Conservation (phyloP, 2,888 invertebrate genomes). For the Resseliella maxima region DNA sequence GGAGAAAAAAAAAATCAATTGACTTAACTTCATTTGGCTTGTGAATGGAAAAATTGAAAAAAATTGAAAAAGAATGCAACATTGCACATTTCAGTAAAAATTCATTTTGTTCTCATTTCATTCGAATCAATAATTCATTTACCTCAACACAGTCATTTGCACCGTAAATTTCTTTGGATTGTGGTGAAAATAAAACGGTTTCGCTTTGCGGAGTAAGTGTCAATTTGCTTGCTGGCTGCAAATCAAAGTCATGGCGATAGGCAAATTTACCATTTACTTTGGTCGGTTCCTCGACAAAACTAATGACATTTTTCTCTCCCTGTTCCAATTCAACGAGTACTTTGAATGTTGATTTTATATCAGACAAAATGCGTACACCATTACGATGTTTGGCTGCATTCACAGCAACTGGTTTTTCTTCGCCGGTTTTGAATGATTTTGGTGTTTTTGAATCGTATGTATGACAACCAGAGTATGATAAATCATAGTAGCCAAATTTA, state of each 20-base stretch:
- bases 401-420: conserved; percentile 66
- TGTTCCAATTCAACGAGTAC: conserved; percentile 51
- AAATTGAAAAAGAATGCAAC: not conserved
- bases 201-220: conserved; percentile 76
- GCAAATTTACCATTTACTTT: conserved; percentile 68
- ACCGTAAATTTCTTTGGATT: conserved; percentile 72
- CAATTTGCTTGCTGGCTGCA: conserved; percentile 67
- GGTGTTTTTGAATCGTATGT: conserved; percentile 69
- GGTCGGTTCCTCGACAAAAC: conserved; percentile 65
- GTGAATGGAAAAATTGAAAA: not conserved
- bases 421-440: conserved; percentile 67
- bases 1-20: not conserved
- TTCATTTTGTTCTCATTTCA: not conserved
- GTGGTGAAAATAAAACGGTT: conserved; percentile 77
- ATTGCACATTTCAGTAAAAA: not conserved
- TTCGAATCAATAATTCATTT: not conserved
- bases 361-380: conserved; percentile 69
- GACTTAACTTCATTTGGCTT: too few relatives aligned
- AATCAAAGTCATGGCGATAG: conserved; percentile 64
- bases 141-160: conserved; percentile 76
- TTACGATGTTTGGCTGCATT: conserved; percentile 72
- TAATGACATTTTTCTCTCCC: conserved; percentile 60
- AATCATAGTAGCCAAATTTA: conserved; percentile 75
- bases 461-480: conserved; percentile 85
- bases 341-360: conserved; percentile 59